phyloP scores from a whole-genome alignment of 2,888 invertebrate genomes.

The Epiblema foenella region DNA sequence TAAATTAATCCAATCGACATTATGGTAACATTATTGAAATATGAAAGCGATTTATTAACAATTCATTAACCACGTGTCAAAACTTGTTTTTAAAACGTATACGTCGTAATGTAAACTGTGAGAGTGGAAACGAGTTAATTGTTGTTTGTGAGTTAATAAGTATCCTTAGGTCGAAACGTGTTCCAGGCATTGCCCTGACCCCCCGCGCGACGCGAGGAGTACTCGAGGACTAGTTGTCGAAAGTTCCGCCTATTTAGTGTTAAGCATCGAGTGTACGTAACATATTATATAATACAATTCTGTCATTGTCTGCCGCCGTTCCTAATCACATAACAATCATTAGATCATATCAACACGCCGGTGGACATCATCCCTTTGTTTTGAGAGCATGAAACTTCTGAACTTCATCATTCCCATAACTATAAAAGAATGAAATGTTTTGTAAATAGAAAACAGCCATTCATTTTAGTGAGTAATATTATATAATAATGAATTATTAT shows the following conservation, averaged over 20 bases:
- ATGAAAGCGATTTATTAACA: background rate
- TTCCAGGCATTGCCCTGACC: slow-evolving; percentile 8
- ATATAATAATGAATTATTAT: background rate
- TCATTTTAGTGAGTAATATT: slow-evolving; percentile 8
- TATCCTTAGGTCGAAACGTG: slow-evolving; percentile 32
- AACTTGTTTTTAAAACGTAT: background rate
- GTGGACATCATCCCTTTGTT: slow-evolving; percentile 1
- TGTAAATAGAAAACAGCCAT: slow-evolving; percentile 5
- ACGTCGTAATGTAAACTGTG: background rate
- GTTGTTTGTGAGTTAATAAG: slow-evolving; percentile 29
- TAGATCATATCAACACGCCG: background rate
- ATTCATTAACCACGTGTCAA: background rate
- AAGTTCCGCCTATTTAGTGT: slow-evolving; percentile 75
- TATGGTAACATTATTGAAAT: slow-evolving; percentile 9
- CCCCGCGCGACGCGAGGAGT: slow-evolving; percentile 42
- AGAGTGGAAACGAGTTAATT: background rate
- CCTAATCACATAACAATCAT: background rate
- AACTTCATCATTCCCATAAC: slow-evolving; percentile 9
- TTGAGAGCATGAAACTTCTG: background rate
- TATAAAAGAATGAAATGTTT: background rate
- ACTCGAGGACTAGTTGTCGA: slow-evolving; percentile 73
- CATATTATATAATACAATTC: background rate
- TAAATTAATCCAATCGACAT: slow-evolving; percentile 14
- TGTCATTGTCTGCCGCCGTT: too few species aligned
- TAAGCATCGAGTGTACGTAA: slow-evolving; percentile 59